These are phyloP conservation scores for Otis tarda DNA, from an alignment of 2,113 vertebrate genomes.

Conservation along the genomic window DNA sequence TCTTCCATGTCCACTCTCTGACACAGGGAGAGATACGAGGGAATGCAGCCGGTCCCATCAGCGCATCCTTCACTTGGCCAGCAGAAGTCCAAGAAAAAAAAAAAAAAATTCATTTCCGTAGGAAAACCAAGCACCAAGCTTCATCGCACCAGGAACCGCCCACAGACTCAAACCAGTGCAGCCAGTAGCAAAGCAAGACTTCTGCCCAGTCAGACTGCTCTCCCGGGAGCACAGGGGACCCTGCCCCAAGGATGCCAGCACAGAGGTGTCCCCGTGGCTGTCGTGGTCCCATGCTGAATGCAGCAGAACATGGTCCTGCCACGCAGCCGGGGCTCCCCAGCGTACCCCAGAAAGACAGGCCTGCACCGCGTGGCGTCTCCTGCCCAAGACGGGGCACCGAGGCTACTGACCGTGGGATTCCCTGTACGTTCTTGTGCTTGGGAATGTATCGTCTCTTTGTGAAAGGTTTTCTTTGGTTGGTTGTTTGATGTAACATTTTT, in stretches of 20 bases:
- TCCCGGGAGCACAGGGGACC: background rate
- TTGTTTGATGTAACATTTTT: constrained; percentile 47
- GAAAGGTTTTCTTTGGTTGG: constrained; percentile 74
- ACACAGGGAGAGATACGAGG: background rate
- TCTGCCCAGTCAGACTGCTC: background rate
- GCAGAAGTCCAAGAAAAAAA: background rate
- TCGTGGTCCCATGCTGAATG: rapidly evolving
- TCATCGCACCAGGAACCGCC: background rate
- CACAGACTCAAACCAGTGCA: background rate
- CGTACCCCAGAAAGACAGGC: background rate
- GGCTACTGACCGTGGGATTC: background rate
- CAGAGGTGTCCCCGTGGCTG: rapidly evolving
- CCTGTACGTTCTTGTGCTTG: constrained; percentile 37
- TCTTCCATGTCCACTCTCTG: background rate
- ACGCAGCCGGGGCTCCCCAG: background rate
- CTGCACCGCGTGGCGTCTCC: background rate
- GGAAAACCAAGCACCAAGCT: background rate
- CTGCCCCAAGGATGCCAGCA: rapidly evolving
- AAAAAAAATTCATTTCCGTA: background rate
- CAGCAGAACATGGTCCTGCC: background rate
- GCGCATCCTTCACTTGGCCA: background rate
- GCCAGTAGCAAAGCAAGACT: background rate
- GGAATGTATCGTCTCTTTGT: constrained; percentile 68
- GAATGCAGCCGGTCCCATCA: background rate
- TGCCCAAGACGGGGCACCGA: rapidly evolving